These are phyloP conservation scores for Zaprionus camerounensis DNA, from an alignment of 1,140 invertebrate species.

Conservation along the genomic window DNA sequence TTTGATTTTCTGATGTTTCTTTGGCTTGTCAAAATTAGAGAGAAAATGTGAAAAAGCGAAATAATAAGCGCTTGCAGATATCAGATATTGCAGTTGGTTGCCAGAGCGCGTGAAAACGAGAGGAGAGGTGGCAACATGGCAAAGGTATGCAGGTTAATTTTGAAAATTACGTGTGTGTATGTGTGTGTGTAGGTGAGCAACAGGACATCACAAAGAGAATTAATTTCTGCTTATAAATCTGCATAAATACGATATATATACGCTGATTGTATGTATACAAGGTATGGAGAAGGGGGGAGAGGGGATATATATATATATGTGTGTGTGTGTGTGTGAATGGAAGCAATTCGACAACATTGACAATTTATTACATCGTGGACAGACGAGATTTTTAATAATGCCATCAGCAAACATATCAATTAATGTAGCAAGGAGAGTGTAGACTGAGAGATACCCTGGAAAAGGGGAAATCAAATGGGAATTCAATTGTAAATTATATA, in stretches of 20 bases:
- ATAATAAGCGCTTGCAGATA: constrained; percentile 8
- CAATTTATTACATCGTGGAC: constrained; percentile 22
- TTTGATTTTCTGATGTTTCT: background rate
- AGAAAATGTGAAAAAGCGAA: background rate
- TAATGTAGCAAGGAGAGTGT: background rate
- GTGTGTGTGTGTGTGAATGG: background rate
- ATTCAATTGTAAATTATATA: background rate
- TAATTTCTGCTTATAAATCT: constrained; percentile 5
- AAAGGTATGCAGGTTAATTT: constrained; percentile 13
- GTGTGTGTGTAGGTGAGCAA: background rate
- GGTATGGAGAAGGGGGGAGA: too few species aligned
- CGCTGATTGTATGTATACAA: background rate
- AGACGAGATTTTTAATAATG: constrained; percentile 10
- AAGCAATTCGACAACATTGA: constrained; percentile 10
- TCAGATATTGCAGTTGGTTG: constrained; percentile 38
- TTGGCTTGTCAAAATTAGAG: background rate
- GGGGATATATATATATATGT: background rate
- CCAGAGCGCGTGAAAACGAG: background rate
- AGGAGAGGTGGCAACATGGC: constrained; percentile 2
- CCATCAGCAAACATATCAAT: constrained; percentile 18
- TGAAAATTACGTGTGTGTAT: constrained; percentile 1
- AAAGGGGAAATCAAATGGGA: background rate
- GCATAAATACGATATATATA: background rate
- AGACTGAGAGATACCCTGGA: background rate
- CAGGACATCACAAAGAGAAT: constrained; percentile 8